These are phyloP conservation scores for Cephus runcator DNA, from an alignment of 2,888 invertebrate genomes.

Conservation along the genomic window DNA sequence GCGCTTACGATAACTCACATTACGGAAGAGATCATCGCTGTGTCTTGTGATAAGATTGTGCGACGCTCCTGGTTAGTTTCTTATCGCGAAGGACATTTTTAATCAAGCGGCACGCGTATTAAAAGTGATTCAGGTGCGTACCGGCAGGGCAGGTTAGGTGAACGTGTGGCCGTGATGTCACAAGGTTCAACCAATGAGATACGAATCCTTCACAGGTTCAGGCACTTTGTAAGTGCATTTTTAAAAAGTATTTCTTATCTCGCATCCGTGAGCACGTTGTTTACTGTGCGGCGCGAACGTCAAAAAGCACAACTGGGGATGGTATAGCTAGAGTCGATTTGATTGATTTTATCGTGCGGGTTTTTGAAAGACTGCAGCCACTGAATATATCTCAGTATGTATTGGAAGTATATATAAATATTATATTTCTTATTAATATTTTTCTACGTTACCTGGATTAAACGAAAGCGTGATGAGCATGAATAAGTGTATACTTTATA, in stretches of 20 bases:
- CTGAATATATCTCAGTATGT: neutral
- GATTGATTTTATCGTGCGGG: neutral
- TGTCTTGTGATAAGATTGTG: constrained; percentile 8
- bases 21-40: neutral
- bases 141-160: constrained; percentile 52
- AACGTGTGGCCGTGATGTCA: constrained; percentile 13
- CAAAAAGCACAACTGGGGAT: neutral
- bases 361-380: neutral
- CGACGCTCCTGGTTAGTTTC: constrained; percentile 8
- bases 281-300: neutral
- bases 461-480: neutral
- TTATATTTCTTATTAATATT: too few relatives aligned
- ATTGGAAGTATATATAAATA: neutral
- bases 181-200: constrained; percentile 13
- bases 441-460: neutral
- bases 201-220: constrained; percentile 11
- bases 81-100: neutral
- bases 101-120: constrained; percentile 31
- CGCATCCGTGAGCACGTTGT: neutral
- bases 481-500: neutral
- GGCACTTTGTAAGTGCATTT: constrained; percentile 13
- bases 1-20: constrained; percentile 6
- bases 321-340: neutral
- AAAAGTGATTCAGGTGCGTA: constrained; percentile 24
- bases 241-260: neutral